Evolutionary conservation across 2,797 vertebrate species (phyloP), one percentile per base, ranked within the genome.

Genomic region (Coendou prehensilis): DNA sequence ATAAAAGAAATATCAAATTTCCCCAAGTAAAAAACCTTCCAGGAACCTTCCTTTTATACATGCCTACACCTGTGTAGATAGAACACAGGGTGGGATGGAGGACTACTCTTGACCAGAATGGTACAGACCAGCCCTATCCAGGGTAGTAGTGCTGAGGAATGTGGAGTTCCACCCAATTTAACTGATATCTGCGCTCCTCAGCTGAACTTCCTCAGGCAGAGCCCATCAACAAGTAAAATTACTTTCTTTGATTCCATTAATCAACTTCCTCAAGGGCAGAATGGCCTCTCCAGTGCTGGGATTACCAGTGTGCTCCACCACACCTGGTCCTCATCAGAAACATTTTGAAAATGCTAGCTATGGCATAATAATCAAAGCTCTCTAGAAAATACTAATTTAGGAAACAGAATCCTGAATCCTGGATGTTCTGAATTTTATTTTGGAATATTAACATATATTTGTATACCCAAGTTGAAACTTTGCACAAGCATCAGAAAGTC

Each of bases 351-450:
- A 61, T 76, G 14, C 54, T 41, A 78, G 2, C 22, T 45, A 30
- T 47, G 18, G 18, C 26, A 30, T 81, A 76, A 85, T 71, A 71
- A 91, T 69, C 45, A 91, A 57, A 96, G 59, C 17, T 57, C 33
- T 69, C 71, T 64, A 30, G 47, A 84, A 75, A 14, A 63, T 22
- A 75, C 20, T 28, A 86, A 17, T 8, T 52, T 56, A 87, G 28
- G 41, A 90, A 93, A 86, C 30, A 84, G 47, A 94, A 91, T 81
- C 85, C 50, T 91, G 14, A 13, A 45, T 54, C 45, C 45, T 75
- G 11, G 59, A 73, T 50, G 2, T 88, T 83, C n/a, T 54, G 23
- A 84, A 73, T 91, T 63, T 56, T 76, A 33, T 81, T 83, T 52
- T 57, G 75, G 87, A 78, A 54, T 33, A 28, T 30, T 69, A 87